Evolutionary conservation across 2,113 vertebrate genomes (phyloP), one percentile per base, ranked within the genome.

Genomic region (Riparia riparia): DNA sequence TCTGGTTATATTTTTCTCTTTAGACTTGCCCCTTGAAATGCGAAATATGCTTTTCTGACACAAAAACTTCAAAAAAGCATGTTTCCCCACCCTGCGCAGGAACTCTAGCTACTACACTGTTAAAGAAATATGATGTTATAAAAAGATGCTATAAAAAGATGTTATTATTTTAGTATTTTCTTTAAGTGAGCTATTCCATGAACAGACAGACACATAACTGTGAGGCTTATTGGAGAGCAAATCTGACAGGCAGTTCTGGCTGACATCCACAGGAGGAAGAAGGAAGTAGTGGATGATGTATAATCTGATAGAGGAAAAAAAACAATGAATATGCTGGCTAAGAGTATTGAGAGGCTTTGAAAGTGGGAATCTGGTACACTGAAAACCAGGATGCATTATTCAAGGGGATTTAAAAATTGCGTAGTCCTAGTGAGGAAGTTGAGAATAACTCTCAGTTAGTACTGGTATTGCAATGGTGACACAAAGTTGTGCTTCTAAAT

Each of bases 271-370:
- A 51, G 45, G 19, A 89, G 50, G 66, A 93, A 91, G 39, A 49
- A 77, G 34, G 39, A 94, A 73, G 45, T 51, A 68, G 39, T 54
- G 18, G 34, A 81, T 82, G 60, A 72, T 74, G 37, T 61, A 25
- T 1, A 2, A 82, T 80, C 32, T 76, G 65, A 71, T 58, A 79
- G 44, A 79, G n/a, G n/a, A 51, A 41, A 44, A 74, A 87, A 71
- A 79, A 5, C 37, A 82, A 37, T 60, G 49, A 82, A 74, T 5
- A 10, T 79, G 25, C 11, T 79, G 45, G 10, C 9, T 74, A 74
- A 87, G 70, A 80, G 63, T 57, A 87, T 76, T 94, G 42, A 71
- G 93, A 84, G 44, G 34, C 56, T 93, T 94, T 84, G 49, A 53
- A 79, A 85, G 11, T 21, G 21, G 13, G 79, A 69, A 49, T 58